Percentiles rank a stretch among this genome's conserved stretches.
Evolutionary conservation across 2,888 invertebrate species (phyloP).

Genomic region (Aelia acuminata): DNA sequence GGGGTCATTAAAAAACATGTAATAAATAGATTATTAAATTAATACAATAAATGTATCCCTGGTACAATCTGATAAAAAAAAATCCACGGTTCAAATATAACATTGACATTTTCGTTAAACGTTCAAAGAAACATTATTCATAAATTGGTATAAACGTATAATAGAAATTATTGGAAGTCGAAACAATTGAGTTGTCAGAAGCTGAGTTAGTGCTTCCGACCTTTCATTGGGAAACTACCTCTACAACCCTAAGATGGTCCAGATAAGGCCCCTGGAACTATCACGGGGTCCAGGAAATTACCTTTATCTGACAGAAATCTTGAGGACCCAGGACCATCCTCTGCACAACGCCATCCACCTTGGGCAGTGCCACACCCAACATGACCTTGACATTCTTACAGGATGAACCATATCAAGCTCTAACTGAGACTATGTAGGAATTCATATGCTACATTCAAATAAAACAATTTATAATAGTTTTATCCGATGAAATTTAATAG

Average conservation of each 20-base stretch:
- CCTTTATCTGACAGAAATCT: not conserved
- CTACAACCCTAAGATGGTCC: not conserved
- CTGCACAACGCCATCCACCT: not conserved
- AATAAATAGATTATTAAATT: too few relatives aligned
- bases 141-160: too few relatives aligned
- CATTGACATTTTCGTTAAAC: too few relatives aligned
- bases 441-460: too few relatives aligned
- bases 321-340: not conserved
- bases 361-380: not conserved
- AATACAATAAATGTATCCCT: too few relatives aligned
- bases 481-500: too few relatives aligned
- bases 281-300: not conserved
- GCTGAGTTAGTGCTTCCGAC: not conserved
- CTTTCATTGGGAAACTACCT: not conserved
- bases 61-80: too few relatives aligned
- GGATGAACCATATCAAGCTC: not conserved
- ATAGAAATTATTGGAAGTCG: not conserved
- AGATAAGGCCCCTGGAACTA: not conserved
- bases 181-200: not conserved
- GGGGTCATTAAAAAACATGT: too few relatives aligned
- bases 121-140: too few relatives aligned
- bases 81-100: too few relatives aligned
- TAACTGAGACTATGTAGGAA: not conserved
- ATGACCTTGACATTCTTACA: slow-evolving; percentile 5
- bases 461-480: too few relatives aligned